phyloP scores from a whole-genome alignment of 2,113 vertebrate genomes.

The Glaucidium brasilianum region DNA sequence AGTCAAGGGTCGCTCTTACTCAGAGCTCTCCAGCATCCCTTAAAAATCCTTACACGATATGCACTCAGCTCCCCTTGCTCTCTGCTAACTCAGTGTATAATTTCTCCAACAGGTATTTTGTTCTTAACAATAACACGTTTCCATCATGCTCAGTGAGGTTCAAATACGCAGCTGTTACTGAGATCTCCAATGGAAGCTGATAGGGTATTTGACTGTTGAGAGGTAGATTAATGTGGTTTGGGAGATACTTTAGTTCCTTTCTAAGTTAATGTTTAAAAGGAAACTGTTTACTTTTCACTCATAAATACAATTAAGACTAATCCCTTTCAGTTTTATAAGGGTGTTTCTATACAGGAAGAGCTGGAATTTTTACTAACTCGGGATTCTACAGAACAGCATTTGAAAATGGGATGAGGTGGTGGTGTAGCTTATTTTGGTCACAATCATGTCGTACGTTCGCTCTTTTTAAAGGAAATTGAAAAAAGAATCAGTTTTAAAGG shows the following conservation, averaged over 20 bases:
- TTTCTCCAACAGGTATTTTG: not conserved
- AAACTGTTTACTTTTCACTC: slow-evolving; percentile 2
- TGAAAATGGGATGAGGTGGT: not conserved
- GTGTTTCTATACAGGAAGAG: not conserved
- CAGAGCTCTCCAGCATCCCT: not conserved
- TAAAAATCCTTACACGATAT: not conserved
- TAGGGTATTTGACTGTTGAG: not conserved
- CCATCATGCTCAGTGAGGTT: not conserved
- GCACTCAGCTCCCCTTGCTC: not conserved
- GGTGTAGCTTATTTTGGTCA: not conserved
- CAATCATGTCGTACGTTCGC: not conserved
- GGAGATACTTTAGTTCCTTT: not conserved
- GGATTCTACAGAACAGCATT: not conserved
- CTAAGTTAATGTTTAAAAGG: not conserved
- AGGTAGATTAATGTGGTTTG: not conserved
- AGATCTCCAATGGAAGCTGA: not conserved
- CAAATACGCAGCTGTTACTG: not conserved
- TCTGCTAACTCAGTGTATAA: not conserved
- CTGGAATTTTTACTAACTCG: not conserved
- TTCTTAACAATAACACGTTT: not conserved
- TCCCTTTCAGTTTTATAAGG: not conserved
- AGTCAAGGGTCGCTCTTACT: not conserved
- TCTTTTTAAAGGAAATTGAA: not conserved
- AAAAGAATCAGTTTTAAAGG: not conserved
- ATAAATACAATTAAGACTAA: not conserved